Base-by-base conservation (phyloP, 2,888 invertebrate species). In the Brenthis hecate region DNA sequence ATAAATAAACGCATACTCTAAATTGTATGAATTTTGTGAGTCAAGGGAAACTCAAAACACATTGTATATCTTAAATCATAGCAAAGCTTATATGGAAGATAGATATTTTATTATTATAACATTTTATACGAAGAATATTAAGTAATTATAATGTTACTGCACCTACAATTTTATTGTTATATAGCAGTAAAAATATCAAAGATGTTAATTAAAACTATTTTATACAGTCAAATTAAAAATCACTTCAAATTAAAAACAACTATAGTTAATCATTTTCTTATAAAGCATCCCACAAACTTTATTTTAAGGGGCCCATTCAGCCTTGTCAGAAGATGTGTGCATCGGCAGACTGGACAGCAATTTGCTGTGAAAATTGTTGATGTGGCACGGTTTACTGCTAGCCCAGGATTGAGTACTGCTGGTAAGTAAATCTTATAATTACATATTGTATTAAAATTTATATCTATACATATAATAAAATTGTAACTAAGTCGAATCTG, bases 351-450 rank as follows among this genome's bases (percentile, higher is more conserved):
- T 14, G 96, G 96, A 66, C 98, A 98, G 89, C 98, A 98, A 87
- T 99, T 98, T 94, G 99, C 99, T 69, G 99, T 99, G 78, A 99
- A 99, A 94, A 98, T 99, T 81, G 98, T 99, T 76, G 99, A 99
- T 92, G 98, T 99, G 67, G 98, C 98, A 77, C 98, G 98, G 86
- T 99, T 99, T 89, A 98, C 98, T 75, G 97, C 98, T 65, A 98
- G 98, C 85, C 99, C 99, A 48, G 99, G 99, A 72, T 95, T 99
- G 75, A 98, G 98, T 86, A 98, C 98, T 83, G 98, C 99, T 85
- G 99, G 99, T 98, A 89, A 75, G 65, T 57, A 43, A 48, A 53
- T 36, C 14, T 4, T 8, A 47, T 8, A 57, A 4, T 54, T 43
- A 13, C 1, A 19, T 53, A 63, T 55, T 28, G 28, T 28, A 43